Evolutionary conservation across 2,797 vertebrate genomes (phyloP), one percentile per base, ranked within the genome.

Genomic region (Lepidocolaptes lacrymiger): DNA sequence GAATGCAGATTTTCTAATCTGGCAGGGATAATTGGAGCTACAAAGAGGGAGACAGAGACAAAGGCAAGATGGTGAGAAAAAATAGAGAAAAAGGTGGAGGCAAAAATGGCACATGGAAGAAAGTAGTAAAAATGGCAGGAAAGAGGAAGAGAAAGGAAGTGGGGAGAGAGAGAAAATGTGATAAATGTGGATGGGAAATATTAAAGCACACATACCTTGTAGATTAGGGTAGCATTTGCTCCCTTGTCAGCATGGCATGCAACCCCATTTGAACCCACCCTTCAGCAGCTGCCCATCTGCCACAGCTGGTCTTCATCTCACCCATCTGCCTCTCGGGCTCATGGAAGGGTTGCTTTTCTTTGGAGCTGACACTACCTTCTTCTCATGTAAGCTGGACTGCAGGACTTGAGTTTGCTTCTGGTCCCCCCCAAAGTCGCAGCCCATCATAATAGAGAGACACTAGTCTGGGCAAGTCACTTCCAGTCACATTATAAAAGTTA

Each of bases 291-390:
- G 16, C 63, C 37, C 27, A 27, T 80, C 80, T 89, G 63, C 46
- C 46, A 62, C 74, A 92, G 75, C 61, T 92, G 81, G 51, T 52
- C 88, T 84, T 62, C 85, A 93, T 80, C 77, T 54, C n/a, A 63
- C 17, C 56, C 4, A 0, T 78, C 58, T 93, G 43, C n/a, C 72
- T 62, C 66, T 63, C 79, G 76, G 66, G 11, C 58, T 81, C 3
- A 34, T 34, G 28, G 59, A 39, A 39, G 12, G 16, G 32, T 6
- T 86, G 34, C 17, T 16, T 75, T 72, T 46, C 58, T 90, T 36
- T 66, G 58, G 64, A 87, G 21, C n/a, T 79, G 26, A 16, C 24
- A 59, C 39, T 63, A 26, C 9, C 14, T 72, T 67, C 80, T 75
- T 32, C 34, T 85, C 3, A 1, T 1, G 3, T 26, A 77, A 75